Conservation (phyloP, 2,797 vertebrate species). For the Catamblyrhynchus diadema region DNA sequence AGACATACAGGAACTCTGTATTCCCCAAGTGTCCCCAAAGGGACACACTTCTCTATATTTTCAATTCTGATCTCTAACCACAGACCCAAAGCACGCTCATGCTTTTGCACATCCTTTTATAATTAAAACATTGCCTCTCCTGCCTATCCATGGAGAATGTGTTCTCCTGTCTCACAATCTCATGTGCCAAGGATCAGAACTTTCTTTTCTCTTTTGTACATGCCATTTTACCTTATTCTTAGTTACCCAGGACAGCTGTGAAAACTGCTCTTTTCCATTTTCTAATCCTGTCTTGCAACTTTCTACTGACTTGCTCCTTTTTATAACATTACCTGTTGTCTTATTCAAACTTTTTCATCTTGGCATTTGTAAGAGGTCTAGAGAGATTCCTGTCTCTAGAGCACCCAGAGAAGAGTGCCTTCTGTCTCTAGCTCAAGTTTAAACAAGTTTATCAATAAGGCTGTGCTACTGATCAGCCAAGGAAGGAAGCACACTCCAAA, state of each 20-base stretch:
- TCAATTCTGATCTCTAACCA: not conserved
- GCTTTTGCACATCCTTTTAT: not conserved
- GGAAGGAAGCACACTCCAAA: not conserved
- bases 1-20: not conserved
- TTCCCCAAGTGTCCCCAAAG: not conserved
- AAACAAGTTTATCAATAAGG: not conserved
- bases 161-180: not conserved
- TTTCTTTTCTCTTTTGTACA: not conserved
- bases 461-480: fast-evolving
- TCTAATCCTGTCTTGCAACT: not conserved
- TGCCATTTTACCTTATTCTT: not conserved
- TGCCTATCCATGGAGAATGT: not conserved
- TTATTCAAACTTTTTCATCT: not conserved
- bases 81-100: not conserved
- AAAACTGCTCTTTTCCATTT: not conserved
- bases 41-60: not conserved
- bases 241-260: not conserved
- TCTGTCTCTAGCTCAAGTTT: not conserved
- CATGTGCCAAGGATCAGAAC: not conserved
- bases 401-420: not conserved
- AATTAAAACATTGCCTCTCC: not conserved
- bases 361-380: not conserved
- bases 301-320: not conserved
- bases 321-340: not conserved
- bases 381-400: not conserved